Percentiles rank a stretch among this genome's conserved stretches.
Evolutionary conservation across 2,888 invertebrate genomes (phyloP).

Genomic region (Cephus pygmeus): DNA sequence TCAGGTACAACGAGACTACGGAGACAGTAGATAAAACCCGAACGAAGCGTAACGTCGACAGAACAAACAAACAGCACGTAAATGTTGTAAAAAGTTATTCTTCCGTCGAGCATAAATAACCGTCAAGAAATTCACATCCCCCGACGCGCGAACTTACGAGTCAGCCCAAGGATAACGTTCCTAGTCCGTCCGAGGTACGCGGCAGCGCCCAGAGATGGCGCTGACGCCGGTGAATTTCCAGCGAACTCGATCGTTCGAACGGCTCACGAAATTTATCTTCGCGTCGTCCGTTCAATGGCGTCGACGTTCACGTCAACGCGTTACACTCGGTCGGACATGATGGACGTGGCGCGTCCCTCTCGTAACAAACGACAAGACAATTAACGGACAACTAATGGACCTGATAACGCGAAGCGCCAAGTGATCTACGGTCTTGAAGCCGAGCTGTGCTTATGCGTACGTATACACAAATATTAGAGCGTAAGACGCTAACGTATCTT

Average conservation of each 20-base stretch:
- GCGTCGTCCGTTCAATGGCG: background rate
- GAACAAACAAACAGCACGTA: background rate
- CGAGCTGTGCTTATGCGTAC: background rate
- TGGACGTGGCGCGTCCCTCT: background rate
- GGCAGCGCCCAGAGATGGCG: background rate
- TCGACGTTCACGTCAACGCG: background rate
- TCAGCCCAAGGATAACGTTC: background rate
- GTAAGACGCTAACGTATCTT: conserved; percentile 13
- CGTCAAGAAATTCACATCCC: background rate
- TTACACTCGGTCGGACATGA: background rate
- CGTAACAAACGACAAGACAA: conserved; percentile 15
- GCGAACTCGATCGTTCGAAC: background rate
- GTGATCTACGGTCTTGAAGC: conserved; percentile 18
- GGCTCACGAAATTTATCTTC: background rate
- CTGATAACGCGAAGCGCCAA: conserved; percentile 18
- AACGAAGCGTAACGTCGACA: background rate
- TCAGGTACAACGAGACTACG: background rate
- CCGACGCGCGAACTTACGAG: background rate
- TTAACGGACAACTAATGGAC: conserved; percentile 28
- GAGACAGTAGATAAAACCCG: background rate
- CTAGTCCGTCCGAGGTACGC: background rate
- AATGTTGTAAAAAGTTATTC: background rate
- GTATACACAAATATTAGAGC: background rate
- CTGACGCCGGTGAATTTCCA: background rate
- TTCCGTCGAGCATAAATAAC: background rate